Percentiles rank a stretch among this genome's conserved stretches.
Evolutionary conservation across 1,140 invertebrate species (phyloP).

Genomic region (Cyclargus thomasi): DNA sequence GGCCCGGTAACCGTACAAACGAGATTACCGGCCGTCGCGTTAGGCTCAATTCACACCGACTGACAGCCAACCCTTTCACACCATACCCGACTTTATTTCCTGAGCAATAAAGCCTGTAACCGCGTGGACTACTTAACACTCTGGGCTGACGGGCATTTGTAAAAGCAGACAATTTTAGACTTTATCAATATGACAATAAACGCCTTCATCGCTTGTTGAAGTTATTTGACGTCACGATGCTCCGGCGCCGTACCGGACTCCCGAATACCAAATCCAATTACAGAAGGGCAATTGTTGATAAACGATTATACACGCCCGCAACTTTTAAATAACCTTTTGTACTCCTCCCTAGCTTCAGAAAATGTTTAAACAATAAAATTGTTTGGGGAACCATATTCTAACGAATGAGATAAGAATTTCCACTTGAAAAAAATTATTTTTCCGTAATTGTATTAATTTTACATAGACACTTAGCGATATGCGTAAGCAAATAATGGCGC

Average conservation of each 20-base stretch:
- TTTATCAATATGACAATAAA: not conserved
- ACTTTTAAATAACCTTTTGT: conserved; percentile 10
- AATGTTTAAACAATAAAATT: not conserved
- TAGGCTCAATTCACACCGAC: conserved; percentile 24
- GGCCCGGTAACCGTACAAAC: conserved; percentile 47
- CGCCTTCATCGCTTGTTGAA: not conserved
- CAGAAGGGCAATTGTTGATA: conserved; percentile 37
- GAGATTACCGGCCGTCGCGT: conserved; percentile 45
- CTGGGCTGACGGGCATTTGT: not conserved
- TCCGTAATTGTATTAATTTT: too few species aligned
- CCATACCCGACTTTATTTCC: not conserved
- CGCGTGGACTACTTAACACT: not conserved
- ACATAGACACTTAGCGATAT: too few species aligned
- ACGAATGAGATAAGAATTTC: not conserved
- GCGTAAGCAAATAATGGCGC: too few species aligned
- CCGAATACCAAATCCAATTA: conserved; percentile 54
- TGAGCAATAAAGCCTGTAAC: not conserved
- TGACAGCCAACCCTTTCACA: not conserved
- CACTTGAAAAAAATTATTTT: too few species aligned
- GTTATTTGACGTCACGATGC: not conserved
- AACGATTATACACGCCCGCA: conserved; percentile 25
- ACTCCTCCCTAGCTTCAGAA: not conserved
- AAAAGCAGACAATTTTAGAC: not conserved
- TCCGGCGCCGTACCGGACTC: conserved; percentile 19
- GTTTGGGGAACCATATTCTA: not conserved